Percentiles rank a stretch among this genome's conserved stretches.
Conservation (phyloP, 2,888 invertebrate genomes). For the Piscicola geometra region DNA sequence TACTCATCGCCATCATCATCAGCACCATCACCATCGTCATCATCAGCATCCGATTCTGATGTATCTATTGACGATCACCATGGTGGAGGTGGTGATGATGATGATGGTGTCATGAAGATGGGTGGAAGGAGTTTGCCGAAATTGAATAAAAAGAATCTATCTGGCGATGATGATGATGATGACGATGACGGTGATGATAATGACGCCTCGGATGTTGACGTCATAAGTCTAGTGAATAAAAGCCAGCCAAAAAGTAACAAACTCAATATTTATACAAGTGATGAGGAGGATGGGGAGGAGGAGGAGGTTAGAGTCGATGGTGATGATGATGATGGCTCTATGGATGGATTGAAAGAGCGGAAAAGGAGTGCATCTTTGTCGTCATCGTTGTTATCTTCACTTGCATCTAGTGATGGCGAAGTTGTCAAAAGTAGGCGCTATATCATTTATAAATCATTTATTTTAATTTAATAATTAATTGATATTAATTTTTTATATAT, state of each 20-base stretch:
- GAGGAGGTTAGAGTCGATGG: not conserved
- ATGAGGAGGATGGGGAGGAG: constrained; percentile 14
- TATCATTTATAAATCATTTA: too few relatives aligned
- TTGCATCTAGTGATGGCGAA: not conserved
- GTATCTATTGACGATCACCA: not conserved
- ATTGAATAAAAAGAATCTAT: not conserved
- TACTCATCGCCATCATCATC: too few relatives aligned
- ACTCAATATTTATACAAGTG: constrained; percentile 21
- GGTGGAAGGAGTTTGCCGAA: not conserved
- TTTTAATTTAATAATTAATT: too few relatives aligned
- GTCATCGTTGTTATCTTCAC: not conserved
- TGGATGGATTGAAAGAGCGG: not conserved
- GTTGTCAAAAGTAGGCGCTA: not conserved
- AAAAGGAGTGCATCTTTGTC: not conserved
- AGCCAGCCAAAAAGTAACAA: not conserved
- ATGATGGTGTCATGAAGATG: constrained; percentile 16
- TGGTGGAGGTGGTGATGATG: not conserved
- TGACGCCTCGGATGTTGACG: constrained; percentile 16
- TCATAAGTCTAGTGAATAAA: constrained; percentile 13
- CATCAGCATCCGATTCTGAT: not conserved
- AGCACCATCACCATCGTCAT: not conserved
- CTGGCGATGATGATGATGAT: not conserved
- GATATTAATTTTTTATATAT: too few relatives aligned
- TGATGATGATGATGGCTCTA: constrained; percentile 7
- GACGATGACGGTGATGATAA: constrained; percentile 1